Conservation (phyloP, 2,113 vertebrate genomes). For the Malurus elegans region DNA sequence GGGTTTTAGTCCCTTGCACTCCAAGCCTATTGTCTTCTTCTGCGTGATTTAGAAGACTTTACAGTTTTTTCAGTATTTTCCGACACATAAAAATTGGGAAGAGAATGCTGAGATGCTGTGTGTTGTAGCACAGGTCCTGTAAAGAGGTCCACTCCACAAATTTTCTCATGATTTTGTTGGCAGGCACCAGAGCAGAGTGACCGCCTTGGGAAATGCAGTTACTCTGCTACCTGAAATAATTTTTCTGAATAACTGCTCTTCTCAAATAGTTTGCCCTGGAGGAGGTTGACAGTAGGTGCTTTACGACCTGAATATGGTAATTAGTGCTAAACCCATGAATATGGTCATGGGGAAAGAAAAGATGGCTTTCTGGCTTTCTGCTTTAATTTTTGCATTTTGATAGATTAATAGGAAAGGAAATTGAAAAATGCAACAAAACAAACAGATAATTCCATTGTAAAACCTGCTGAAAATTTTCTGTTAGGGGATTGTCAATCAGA, state of each 20-base stretch:
- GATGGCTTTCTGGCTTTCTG: background rate
- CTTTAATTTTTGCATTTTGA: background rate
- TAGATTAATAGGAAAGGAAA: background rate
- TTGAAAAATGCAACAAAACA: background rate
- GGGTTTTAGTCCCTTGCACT: background rate
- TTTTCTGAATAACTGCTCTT: background rate
- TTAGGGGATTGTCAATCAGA: background rate
- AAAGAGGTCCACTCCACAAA: background rate
- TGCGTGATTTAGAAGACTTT: background rate
- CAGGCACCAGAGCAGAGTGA: background rate
- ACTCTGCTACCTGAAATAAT: background rate
- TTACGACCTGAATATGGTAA: background rate
- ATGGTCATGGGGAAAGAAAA: background rate
- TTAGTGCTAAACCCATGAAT: background rate
- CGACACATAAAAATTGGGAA: background rate
- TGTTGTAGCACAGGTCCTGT: background rate
- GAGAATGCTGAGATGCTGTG: background rate
- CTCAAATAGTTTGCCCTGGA: background rate
- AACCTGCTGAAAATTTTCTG: background rate
- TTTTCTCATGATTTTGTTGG: background rate
- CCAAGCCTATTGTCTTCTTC: background rate
- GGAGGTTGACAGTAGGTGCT: background rate
- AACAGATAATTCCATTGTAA: background rate
- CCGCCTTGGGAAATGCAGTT: background rate
- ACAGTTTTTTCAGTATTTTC: background rate